Evolutionary conservation across 2,888 invertebrate species (phyloP).

Genomic region (Oegoconia quadripuncta): DNA sequence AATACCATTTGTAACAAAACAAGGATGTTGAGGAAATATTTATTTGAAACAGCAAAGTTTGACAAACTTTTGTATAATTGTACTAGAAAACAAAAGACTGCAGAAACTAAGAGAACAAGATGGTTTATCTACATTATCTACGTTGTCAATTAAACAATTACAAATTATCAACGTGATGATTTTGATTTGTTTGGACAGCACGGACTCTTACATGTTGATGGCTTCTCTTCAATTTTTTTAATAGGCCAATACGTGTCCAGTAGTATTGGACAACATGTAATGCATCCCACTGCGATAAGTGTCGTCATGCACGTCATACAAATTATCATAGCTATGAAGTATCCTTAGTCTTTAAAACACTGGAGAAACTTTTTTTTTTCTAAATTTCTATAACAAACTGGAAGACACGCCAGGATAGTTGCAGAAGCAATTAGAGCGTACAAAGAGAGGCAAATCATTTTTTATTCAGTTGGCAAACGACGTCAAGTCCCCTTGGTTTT

Average conservation of each 20-base stretch:
- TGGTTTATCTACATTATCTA: no score
- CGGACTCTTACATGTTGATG: slow-evolving; percentile 9
- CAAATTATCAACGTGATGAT: no score
- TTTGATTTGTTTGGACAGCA: slow-evolving; percentile 6
- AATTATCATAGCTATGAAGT: slow-evolving; percentile 3
- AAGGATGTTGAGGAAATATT: no score
- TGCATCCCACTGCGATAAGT: slow-evolving; percentile 7
- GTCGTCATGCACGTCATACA: slow-evolving; percentile 4
- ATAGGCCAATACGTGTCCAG: slow-evolving; percentile 5
- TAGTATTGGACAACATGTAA: slow-evolving; percentile 10
- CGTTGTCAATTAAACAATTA: no score
- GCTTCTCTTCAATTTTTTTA: neutral
- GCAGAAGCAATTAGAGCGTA: slow-evolving; percentile 63
- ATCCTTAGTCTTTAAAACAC: slow-evolving; percentile 7
- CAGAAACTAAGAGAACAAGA: no score
- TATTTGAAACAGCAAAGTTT: no score
- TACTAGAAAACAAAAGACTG: no score
- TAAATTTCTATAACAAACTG: slow-evolving; percentile 55
- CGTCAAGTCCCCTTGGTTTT: slow-evolving; percentile 14
- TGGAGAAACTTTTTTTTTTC: slow-evolving; percentile 33
- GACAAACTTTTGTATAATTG: no score
- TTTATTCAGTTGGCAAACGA: slow-evolving; percentile 15
- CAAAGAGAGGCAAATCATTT: slow-evolving; percentile 70
- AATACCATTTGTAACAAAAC: no score
- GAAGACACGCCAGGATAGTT: slow-evolving; percentile 58